Evolutionary conservation across 2,113 vertebrate species (phyloP).

Genomic region (Balaenoptera acutorostrata): DNA sequence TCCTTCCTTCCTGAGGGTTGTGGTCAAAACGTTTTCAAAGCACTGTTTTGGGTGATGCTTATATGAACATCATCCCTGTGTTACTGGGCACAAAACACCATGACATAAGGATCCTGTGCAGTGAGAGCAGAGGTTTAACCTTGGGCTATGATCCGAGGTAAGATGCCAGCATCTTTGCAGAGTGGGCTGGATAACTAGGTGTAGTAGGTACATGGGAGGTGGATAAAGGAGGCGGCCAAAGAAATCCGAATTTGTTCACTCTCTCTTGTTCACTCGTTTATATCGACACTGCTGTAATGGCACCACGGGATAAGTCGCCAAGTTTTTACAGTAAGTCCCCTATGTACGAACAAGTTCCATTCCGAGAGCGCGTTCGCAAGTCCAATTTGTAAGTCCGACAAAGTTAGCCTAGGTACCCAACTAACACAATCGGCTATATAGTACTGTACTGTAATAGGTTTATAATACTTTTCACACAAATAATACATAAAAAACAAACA

Average conservation of each 20-base stretch:
- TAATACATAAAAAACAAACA: no score
- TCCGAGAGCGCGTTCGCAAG: no score
- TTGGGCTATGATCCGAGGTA: neutral
- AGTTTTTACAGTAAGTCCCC: no score
- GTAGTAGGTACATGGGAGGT: fast-evolving
- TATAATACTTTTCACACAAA: no score
- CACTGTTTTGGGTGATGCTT: neutral
- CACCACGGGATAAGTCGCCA: neutral
- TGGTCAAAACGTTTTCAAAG: neutral
- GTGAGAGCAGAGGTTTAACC: neutral
- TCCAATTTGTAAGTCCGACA: no score
- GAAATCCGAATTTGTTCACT: neutral
- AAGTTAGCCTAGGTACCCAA: no score
- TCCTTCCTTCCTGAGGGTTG: neutral
- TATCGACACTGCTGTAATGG: neutral
- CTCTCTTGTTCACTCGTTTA: neutral
- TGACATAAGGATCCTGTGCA: neutral
- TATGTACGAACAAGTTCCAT: no score
- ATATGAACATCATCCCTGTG: neutral
- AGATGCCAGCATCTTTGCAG: neutral
- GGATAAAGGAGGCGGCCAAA: neutral
- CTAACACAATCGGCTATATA: no score
- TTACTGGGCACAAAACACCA: neutral
- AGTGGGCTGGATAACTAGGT: no score
- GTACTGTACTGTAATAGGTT: no score